Percentiles rank a stretch among this genome's conserved stretches.
These are phyloP conservation scores for Theocolax elegans DNA, from an alignment of 1,140 invertebrate genomes.

Conservation along the genomic window DNA sequence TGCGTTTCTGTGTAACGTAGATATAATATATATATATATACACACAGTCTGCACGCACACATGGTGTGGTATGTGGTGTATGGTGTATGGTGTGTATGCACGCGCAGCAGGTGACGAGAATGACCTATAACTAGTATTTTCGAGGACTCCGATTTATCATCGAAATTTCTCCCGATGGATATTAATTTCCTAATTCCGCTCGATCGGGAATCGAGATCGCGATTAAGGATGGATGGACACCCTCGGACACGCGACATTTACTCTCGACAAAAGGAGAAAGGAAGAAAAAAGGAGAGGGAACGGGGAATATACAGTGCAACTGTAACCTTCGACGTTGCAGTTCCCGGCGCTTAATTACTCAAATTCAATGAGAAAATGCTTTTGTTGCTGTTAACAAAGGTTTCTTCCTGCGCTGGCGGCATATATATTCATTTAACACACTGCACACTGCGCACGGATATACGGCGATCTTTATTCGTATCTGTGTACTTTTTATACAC, in stretches of 20 bases:
- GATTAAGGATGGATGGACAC: not conserved
- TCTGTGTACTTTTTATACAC: too few relatives aligned
- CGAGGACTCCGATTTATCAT: constrained; percentile 3
- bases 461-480: too few relatives aligned
- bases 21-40: too few relatives aligned
- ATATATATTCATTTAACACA: too few relatives aligned
- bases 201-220: not conserved
- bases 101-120: constrained; percentile 17
- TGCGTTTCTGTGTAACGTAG: not conserved
- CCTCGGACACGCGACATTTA: not conserved
- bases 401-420: not conserved
- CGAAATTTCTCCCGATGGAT: not conserved
- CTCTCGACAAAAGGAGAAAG: not conserved
- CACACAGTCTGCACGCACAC: too few relatives aligned
- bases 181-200: constrained; percentile 11
- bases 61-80: too few relatives aligned
- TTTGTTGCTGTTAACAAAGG: constrained; percentile 13
- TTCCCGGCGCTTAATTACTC: constrained; percentile 13
- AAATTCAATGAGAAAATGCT: constrained; percentile 15
- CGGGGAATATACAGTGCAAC: not conserved
- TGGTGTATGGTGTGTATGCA: not conserved
- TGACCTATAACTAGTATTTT: not conserved
- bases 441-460: too few relatives aligned
- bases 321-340: not conserved
- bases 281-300: not conserved